Base-by-base conservation (phyloP, 2,888 invertebrate genomes). In the Laspeyria flexula region DNA sequence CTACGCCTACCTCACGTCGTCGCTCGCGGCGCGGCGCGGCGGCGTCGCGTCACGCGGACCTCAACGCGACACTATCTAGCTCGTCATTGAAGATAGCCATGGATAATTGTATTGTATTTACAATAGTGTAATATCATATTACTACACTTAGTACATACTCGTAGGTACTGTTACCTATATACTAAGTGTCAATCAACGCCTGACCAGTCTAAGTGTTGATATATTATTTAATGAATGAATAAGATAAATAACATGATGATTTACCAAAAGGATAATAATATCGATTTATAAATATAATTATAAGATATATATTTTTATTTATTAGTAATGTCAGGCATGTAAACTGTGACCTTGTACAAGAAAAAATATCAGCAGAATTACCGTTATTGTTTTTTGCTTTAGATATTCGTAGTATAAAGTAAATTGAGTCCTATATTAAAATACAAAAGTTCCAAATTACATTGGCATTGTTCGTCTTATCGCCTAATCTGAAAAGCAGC, bases 401-500 rank as follows among this genome's bases (percentile, higher is more conserved):
- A 55, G 51, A 45, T 42, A 55, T 23, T 49, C 39, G 38, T 45
- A 34, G 16, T 9, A 33, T 62, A 71, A 66, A 46, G 60, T 60
- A 81, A 85, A 79, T 25, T 81, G 60, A 58, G 55, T 66, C 79
- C 68, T 87, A 84, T 59, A 40, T 6, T 7, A 55, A n/a, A 40
- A 46, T 12, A 40, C 40, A 71, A 67, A 85, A 64, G 79, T 56
- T 70, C 68, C 61, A 81, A 63, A 79, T 82, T 88, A 43, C 71
- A 46, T 62, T 75, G 75, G 52, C 62, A 61, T 35, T 52, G 55
- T 55, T 64, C 46, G 72, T 75, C 85, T 89, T 90, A 90, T 90
- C 91, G 81, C 71, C 82, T 90, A 91, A 91, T 91, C 91, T 88
- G 88, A 89, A 90, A 90, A 88, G 85, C 85, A 74, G 77, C 65